These are phyloP conservation scores for Hymenopus coronatus DNA, from an alignment of 2,888 invertebrate species.

Conservation along the genomic window DNA sequence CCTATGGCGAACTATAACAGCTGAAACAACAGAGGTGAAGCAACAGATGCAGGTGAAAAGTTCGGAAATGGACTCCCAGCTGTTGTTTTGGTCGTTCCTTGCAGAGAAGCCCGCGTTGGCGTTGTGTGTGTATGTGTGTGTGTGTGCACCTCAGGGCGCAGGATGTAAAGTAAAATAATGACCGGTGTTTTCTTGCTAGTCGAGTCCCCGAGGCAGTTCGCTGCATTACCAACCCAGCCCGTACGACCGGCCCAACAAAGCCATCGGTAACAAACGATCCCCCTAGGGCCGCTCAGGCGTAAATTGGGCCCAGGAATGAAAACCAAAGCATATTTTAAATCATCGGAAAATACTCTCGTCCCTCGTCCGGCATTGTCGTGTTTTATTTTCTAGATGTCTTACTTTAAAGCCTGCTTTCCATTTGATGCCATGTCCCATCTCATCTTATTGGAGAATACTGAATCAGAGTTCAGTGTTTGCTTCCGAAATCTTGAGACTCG, in stretches of 20 bases:
- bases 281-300: slow-evolving; percentile 14
- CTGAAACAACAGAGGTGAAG: too few relatives aligned
- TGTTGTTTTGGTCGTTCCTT: background rate
- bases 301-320: slow-evolving; percentile 24
- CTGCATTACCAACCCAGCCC: background rate
- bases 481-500: too few relatives aligned
- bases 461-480: too few relatives aligned
- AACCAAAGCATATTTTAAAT: slow-evolving; percentile 29
- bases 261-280: slow-evolving; percentile 26
- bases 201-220: background rate
- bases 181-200: slow-evolving; percentile 6
- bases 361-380: background rate
- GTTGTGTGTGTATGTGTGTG: background rate
- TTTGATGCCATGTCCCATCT: background rate
- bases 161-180: slow-evolving; percentile 27
- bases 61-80: background rate
- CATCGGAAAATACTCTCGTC: slow-evolving; percentile 23
- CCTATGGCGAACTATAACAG: background rate
- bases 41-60: background rate
- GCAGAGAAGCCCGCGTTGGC: background rate
- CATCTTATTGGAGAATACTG: too few relatives aligned
- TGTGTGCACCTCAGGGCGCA: background rate
- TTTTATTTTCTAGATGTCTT: background rate
- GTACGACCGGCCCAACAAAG: slow-evolving; percentile 5
- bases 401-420: background rate